A percentile compares a stretch with the other conserved stretches of the same genome.
These are phyloP conservation scores for Periplaneta americana DNA, from an alignment of 1,140 invertebrate species.

Conservation along the genomic window DNA sequence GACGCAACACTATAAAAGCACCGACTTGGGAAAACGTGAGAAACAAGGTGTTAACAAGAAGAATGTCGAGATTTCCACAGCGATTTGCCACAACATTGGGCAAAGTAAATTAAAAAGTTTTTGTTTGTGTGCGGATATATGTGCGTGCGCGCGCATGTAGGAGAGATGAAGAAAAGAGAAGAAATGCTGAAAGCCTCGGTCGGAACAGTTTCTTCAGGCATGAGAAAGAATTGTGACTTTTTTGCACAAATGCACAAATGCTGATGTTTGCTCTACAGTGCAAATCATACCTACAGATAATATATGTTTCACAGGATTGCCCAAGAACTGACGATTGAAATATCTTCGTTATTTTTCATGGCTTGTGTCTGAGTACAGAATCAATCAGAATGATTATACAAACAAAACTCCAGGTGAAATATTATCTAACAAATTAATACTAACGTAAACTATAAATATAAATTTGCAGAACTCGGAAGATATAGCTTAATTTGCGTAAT, in stretches of 20 bases:
- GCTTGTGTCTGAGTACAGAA: too few relatives aligned
- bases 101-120: background rate
- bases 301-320: too few relatives aligned
- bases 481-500: too few relatives aligned
- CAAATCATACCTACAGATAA: background rate
- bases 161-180: background rate
- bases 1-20: background rate
- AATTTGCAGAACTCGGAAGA: too few relatives aligned
- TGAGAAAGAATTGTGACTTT: background rate
- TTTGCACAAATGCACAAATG: background rate
- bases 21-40: background rate
- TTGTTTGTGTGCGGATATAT: background rate
- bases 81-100: background rate
- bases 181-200: background rate
- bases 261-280: background rate
- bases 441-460: too few relatives aligned
- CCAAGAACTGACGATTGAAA: too few relatives aligned
- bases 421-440: too few relatives aligned
- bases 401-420: too few relatives aligned
- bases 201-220: background rate
- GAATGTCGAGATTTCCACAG: background rate
- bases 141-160: background rate
- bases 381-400: too few relatives aligned
- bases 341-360: too few relatives aligned
- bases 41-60: background rate